phyloP scores from a whole-genome alignment of 2,888 invertebrate genomes.

The Diabrotica balteata region DNA sequence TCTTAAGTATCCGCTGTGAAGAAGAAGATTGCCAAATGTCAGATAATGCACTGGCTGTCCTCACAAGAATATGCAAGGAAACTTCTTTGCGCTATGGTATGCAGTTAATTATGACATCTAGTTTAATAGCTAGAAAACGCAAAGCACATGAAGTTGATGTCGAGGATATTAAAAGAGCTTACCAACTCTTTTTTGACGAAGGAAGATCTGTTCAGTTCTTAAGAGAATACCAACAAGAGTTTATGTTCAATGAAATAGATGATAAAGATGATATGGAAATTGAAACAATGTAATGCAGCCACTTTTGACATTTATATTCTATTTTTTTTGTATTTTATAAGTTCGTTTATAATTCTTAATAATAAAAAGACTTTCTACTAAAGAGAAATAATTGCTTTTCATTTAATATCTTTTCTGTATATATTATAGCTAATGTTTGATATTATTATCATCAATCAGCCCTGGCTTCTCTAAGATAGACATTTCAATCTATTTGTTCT shows the following conservation, averaged over 20 bases:
- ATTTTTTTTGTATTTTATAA: too few species aligned
- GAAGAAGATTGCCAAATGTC: conserved; percentile 98
- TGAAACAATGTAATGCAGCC: conserved; percentile 29
- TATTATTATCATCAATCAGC: too few species aligned
- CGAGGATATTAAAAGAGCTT: conserved; percentile 94
- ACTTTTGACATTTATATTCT: not conserved
- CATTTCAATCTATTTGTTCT: too few species aligned
- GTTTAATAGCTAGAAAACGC: conserved; percentile 89
- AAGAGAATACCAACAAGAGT: conserved; percentile 94
- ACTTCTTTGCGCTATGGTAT: conserved; percentile 96
- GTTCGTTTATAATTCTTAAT: not conserved
- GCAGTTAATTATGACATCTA: conserved; percentile 95
- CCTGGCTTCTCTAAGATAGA: too few species aligned
- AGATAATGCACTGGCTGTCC: conserved; percentile 85
- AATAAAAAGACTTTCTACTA: not conserved
- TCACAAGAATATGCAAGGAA: conserved; percentile 91
- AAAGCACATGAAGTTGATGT: conserved; percentile 85
- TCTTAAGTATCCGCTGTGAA: conserved; percentile 85
- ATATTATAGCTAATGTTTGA: too few species aligned
- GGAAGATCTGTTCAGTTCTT: conserved; percentile 91
- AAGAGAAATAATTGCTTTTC: not conserved
- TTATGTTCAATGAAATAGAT: conserved; percentile 81
- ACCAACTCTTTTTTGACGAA: conserved; percentile 93
- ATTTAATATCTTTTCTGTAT: too few species aligned
- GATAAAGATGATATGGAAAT: conserved; percentile 46